Evolutionary conservation across 2,888 invertebrate species (phyloP), one percentile per base, ranked within the genome.

Genomic region (Lamellibrachia columna): DNA sequence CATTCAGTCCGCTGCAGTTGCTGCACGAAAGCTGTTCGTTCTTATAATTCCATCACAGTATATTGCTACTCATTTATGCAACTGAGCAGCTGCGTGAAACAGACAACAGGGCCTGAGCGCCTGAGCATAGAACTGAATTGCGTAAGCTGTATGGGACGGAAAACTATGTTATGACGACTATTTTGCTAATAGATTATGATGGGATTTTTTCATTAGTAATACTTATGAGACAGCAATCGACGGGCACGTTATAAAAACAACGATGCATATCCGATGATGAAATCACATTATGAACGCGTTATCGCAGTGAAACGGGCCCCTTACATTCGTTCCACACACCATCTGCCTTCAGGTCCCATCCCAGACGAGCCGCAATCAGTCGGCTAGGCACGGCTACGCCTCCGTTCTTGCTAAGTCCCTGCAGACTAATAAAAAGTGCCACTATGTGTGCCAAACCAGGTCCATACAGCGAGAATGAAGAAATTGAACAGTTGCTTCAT

Each of bases 361-460:
- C 75, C 75, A 75, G 75, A 75, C 75, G 75, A 75, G 75, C 6
- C 75, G 75, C 22, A 75, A 22, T 22, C 75, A 11, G 22, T 15
- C 75, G 75, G 15, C 75, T 75, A 75, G 75, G 75, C 22, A 75
- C 75, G 15, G 11, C 75, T n/a, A 75, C 22, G 2, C 75, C 75
- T 75, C 22, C 3, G 75, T 75, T 15, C 22, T 22, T 75, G 22
- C 75, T n/a, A 15, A n/a, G 75, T 75, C 75, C n/a, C 75, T 4
- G 75, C 75, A 75, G 75, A 75, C 75, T 75, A 75, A 75, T 75
- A 75, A 75, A 75, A 75, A 75, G 75, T n/a, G 75, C 75, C 15
- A 22, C 22, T 75, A 9, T 58, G 75, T 75, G 75, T 4, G 22
- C 15, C 11, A 11, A n/a, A 15, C 75, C 3, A 22, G 75, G n/a